phyloP scores from a whole-genome alignment of 2,797 vertebrate species.

The Silurus lanzhouensis region DNA sequence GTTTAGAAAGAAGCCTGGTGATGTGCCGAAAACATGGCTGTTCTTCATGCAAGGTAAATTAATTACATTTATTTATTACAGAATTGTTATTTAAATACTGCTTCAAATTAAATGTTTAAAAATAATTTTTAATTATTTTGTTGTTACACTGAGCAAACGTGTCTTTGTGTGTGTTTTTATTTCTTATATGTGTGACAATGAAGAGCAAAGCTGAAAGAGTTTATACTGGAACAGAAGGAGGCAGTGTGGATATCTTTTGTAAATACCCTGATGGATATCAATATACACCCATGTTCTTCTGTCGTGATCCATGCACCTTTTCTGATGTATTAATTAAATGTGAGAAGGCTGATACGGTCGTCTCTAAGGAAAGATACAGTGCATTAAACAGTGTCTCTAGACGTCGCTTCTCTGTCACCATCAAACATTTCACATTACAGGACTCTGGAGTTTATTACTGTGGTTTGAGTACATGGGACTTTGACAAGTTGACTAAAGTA shows the following conservation, averaged over 20 bases:
- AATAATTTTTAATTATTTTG: background rate
- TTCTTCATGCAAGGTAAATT: constrained; percentile 38
- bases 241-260: constrained; percentile 8
- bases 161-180: constrained; percentile 11
- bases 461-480: constrained; percentile 22
- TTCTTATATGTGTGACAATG: constrained; percentile 9
- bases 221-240: constrained; percentile 2
- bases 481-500: background rate
- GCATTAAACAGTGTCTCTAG: background rate
- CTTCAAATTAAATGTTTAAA: background rate
- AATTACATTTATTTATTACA: background rate
- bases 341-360: background rate
- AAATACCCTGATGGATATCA: constrained; percentile 4
- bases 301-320: background rate
- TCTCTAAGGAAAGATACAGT: constrained; percentile 35
- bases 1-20: background rate
- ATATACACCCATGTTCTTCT: constrained; percentile 39
- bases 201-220: constrained; percentile 3
- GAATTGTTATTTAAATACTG: background rate
- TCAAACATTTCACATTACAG: constrained; percentile 27
- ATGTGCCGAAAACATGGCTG: background rate
- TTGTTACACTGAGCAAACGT: background rate
- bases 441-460: constrained; percentile 53
- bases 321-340: too few relatives aligned
- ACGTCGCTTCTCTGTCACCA: constrained; percentile 22